phyloP scores from a whole-genome alignment of 2,113 vertebrate genomes.

The Nanger granti region DNA sequence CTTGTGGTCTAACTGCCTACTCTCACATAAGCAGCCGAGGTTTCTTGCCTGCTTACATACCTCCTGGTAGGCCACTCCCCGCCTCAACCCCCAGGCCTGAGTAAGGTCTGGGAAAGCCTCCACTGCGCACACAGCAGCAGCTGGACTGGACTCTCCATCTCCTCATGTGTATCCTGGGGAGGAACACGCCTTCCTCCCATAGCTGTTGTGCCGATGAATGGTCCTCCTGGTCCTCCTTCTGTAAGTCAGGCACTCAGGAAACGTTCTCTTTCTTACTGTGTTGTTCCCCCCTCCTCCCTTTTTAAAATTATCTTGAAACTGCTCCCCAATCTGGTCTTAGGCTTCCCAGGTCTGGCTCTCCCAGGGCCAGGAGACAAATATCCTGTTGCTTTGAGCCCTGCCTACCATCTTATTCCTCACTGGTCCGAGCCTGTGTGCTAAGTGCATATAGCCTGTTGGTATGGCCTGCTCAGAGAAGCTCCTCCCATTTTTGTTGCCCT shows the following conservation, averaged over 20 bases:
- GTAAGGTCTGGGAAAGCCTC: neutral
- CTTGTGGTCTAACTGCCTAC: fast-evolving
- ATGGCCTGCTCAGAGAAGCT: neutral
- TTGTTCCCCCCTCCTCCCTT: too few species aligned
- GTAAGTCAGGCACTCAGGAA: neutral
- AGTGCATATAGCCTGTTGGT: neutral
- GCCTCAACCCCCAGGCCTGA: fast-evolving
- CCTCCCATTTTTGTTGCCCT: fast-evolving
- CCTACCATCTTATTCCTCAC: fast-evolving
- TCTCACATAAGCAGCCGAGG: fast-evolving
- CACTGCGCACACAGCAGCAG: fast-evolving
- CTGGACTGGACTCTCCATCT: neutral
- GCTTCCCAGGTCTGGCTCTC: neutral
- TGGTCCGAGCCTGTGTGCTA: neutral
- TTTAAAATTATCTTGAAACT: neutral
- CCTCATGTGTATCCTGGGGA: fast-evolving
- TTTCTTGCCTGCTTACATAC: fast-evolving
- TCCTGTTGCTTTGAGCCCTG: neutral
- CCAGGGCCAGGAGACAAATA: neutral
- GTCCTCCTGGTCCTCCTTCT: neutral
- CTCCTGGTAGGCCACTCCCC: fast-evolving
- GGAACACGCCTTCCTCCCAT: neutral
- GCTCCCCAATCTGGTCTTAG: neutral
- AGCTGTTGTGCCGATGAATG: neutral
- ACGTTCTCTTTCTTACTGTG: fast-evolving